Evolutionary conservation across 2,888 invertebrate genomes (phyloP).

Genomic region (Diloba caeruleocephala): DNA sequence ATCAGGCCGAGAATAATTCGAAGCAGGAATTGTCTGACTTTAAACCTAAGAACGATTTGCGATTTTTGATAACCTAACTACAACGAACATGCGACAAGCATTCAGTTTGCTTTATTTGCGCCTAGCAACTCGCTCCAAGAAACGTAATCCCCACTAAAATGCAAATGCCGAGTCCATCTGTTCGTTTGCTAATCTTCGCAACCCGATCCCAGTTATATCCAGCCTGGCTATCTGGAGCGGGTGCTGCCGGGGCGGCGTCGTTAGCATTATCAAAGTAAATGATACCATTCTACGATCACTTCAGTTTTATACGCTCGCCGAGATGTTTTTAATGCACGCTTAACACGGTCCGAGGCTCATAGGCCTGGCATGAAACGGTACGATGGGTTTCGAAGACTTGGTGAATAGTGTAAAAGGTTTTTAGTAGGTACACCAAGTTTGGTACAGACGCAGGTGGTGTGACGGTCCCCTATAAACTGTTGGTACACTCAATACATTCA

Average conservation of each 20-base stretch:
- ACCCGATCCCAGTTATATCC: neutral
- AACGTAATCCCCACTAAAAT: slow-evolving; percentile 47
- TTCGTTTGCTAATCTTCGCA: slow-evolving; percentile 40
- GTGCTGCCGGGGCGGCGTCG: slow-evolving; percentile 17
- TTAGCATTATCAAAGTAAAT: slow-evolving; percentile 41
- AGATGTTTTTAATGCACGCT: slow-evolving; percentile 25
- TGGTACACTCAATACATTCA: no score
- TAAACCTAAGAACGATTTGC: neutral
- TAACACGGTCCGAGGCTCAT: neutral
- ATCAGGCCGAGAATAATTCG: no score
- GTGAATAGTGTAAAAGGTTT: neutral
- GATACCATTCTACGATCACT: slow-evolving; percentile 46
- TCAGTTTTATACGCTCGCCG: slow-evolving; percentile 30
- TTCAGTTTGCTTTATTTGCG: slow-evolving; percentile 6
- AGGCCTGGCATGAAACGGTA: neutral
- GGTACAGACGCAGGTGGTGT: no score
- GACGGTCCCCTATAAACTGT: no score
- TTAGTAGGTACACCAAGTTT: no score
- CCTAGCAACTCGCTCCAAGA: slow-evolving; percentile 12
- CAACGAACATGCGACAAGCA: neutral
- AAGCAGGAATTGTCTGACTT: no score
- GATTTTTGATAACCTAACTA: neutral
- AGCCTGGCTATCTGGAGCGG: neutral
- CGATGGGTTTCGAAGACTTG: neutral
- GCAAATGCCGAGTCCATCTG: slow-evolving; percentile 49